These are phyloP conservation scores for Nycticryphes semicollaris DNA, from an alignment of 2,113 vertebrate species.

Conservation along the genomic window DNA sequence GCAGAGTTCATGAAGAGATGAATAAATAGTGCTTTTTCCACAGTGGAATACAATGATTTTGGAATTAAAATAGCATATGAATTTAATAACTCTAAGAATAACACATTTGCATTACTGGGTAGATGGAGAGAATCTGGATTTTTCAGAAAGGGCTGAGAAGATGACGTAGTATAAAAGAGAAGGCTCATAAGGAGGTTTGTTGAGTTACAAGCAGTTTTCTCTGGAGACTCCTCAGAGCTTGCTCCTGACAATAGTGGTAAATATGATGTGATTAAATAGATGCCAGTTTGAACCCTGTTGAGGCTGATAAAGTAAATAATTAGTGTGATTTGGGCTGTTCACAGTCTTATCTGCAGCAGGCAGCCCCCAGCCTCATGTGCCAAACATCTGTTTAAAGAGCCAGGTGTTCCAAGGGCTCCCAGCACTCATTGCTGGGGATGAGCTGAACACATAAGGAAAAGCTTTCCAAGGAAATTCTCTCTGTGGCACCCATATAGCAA, in stretches of 20 bases:
- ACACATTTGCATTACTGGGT: not conserved
- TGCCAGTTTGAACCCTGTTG: conserved; percentile 23
- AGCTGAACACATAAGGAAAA: not conserved
- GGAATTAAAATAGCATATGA: conserved; percentile 4
- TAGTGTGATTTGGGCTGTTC: conserved; percentile 29
- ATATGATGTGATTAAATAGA: not conserved
- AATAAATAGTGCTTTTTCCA: not conserved
- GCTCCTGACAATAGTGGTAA: not conserved
- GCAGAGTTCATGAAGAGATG: not conserved
- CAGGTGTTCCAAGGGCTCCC: not conserved
- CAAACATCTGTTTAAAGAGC: conserved; percentile 10
- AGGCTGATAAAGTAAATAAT: conserved; percentile 48
- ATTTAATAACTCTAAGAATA: conserved; percentile 13
- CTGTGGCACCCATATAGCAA: not conserved
- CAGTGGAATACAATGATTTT: not conserved
- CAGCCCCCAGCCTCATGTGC: not conserved
- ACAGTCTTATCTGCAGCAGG: not conserved
- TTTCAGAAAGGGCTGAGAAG: not conserved
- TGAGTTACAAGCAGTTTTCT: not conserved
- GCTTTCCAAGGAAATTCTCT: not conserved
- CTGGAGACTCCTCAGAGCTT: not conserved
- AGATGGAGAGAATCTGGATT: not conserved
- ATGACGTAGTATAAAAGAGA: not conserved
- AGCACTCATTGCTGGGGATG: not conserved
- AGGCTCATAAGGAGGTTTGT: not conserved